These are phyloP conservation scores for Drosophila elegans DNA, from an alignment of 1,140 invertebrate species.

Conservation along the genomic window DNA sequence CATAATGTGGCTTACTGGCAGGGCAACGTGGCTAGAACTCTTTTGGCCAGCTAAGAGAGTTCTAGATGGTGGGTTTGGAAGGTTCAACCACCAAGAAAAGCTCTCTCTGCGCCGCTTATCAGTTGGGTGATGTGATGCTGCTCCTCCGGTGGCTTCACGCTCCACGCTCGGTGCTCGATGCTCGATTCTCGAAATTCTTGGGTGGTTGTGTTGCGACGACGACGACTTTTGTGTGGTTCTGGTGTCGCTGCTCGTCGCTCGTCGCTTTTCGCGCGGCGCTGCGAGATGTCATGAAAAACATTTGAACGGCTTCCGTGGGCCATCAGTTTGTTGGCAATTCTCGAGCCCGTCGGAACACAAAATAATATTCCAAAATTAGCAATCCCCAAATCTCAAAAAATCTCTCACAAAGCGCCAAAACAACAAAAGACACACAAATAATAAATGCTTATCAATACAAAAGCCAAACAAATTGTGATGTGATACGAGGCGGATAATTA, in stretches of 20 bases:
- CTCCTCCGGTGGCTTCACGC: conserved; percentile 13
- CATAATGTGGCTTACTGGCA: conserved; percentile 46
- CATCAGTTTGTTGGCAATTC: conserved; percentile 83
- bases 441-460: conserved; percentile 29
- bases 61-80: background rate
- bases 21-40: conserved; percentile 4
- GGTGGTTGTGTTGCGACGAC: conserved; percentile 21
- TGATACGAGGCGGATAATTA: conserved; percentile 63
- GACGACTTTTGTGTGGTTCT: conserved; percentile 43
- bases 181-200: conserved; percentile 30
- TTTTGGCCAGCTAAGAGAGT: conserved; percentile 23
- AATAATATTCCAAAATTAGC: conserved; percentile 6
- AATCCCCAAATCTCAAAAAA: background rate
- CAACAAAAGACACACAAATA: conserved; percentile 15
- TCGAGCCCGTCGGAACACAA: conserved; percentile 66
- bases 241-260: conserved; percentile 37
- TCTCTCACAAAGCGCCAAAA: conserved; percentile 9
- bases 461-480: conserved; percentile 57
- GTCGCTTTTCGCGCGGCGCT: conserved; percentile 24
- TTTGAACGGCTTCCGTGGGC: conserved; percentile 75
- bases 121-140: conserved; percentile 45
- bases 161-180: background rate
- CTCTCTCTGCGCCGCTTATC: conserved; percentile 52
- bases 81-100: conserved; percentile 9
- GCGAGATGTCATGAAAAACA: conserved; percentile 73